Base-by-base conservation (phyloP, 1,140 invertebrate genomes). In the Brachionus plicatilis region DNA sequence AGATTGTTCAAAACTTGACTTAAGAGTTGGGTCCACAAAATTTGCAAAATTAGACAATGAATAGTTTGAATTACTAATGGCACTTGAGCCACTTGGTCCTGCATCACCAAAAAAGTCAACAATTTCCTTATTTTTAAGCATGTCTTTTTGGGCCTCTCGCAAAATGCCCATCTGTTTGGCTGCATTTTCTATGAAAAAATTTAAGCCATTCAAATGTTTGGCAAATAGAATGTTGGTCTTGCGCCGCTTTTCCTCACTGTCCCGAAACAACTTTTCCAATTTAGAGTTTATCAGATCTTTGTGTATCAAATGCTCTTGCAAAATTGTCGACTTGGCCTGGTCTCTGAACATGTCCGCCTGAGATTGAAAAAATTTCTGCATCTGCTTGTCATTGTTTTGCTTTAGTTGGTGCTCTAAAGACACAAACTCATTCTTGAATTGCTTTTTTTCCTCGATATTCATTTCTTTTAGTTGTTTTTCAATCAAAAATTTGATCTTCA, bases 261-360 rank as follows among this genome's bases (percentile, higher is more conserved):
- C 41, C 4, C 45, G 17, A 17, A 76, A 76, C 72, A 76, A 50
- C 43, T 76, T 76, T 29, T 76, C 72, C 17, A 76, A 50, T 29
- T 76, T 76, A 24, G 17, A 27, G 33, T 76, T 76, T 14, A 76
- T 76, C 20, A 76, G 27, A 37, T 76, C 72, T 3, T 50, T 47
- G 27, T 76, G 72, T 8, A 76, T 76, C 27, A 76, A 76, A 76
- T 76, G 72, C 24, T 76, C 72, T 27, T 76, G 72, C 47, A 76
- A 76, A 24, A 76, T 29, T 3, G 43, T 50, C 27, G 72, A 76
- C 27, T 50, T 76, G 7, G 50, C 27, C 27, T 76, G 72, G 20
- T 76, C 72, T 14, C 24, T 76, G 72, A 50, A 76, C 43, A 76
- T 12, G 8, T 76, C 72, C 2, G 43, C 11, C 27, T 76, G 43